Base-by-base conservation (phyloP, 2,113 vertebrate species). In the Miniopterus natalensis region DNA sequence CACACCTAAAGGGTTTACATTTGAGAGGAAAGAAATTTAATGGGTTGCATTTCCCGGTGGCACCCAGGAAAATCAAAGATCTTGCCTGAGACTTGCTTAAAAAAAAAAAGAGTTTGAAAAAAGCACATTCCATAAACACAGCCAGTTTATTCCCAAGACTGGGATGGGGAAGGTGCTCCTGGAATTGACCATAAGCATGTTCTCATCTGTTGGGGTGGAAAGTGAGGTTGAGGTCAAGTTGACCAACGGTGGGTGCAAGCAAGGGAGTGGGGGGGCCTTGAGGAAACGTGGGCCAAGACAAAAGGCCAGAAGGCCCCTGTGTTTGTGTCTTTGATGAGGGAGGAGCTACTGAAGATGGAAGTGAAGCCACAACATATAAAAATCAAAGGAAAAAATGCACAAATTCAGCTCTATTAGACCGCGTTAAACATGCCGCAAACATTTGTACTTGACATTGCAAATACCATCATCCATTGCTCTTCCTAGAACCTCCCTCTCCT, bases 1-100 rank as follows among this genome's bases (percentile, higher is more conserved):
- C 66, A 23, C 7, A 59, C 36, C 27, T 59, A n/a, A 53, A 27
- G 51, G 40, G 63, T 55, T 90, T 71, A 59, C 27, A 5, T 66
- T 53, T 36, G 57, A 87, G 78, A 65, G 88, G 73, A 93, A 84
- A 90, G 75, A 74, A 68, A 84, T 47, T 51, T 20, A 55, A 47
- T 6, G 75, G 31, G 31, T 73, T 47, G 21, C 14, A 83, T 89
- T 94, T 87, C 42, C 65, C 59, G 27, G 85, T 27, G 70, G 77
- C 75, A 63, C 61, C 78, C 65, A 74, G 66, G 80, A 90, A 92
- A 79, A 81, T 71, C 57, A 87, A 93, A 92, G 85, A 17, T 51
- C 73, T 90, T 94, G 80, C 66, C 61, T 59, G 74, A 92, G 65
- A 84, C 14, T 88, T 91, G 51, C 61, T 36, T 36, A 36, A 77